Evolutionary conservation across 2,113 vertebrate species (phyloP).

Genomic region (Oenanthe melanoleuca): DNA sequence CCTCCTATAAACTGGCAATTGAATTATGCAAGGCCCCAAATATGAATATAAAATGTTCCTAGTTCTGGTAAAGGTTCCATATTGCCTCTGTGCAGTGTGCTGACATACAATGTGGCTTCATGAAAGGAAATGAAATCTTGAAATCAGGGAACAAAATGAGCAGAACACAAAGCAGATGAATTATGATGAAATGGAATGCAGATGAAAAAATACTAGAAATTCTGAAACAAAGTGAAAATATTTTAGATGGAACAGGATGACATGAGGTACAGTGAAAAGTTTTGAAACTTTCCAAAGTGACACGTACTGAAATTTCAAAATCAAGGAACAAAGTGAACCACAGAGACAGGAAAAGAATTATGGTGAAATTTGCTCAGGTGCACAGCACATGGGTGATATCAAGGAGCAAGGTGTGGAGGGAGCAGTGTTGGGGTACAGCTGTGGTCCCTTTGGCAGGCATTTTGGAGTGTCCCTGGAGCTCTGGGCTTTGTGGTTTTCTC

Average conservation of each 20-base stretch:
- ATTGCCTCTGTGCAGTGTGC: not conserved
- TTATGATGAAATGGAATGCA: not conserved
- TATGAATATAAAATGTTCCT: not conserved
- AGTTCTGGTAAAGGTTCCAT: not conserved
- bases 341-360: not conserved
- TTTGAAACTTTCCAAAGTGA: not conserved
- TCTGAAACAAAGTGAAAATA: not conserved
- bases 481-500: not conserved
- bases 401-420: not conserved
- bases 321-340: not conserved
- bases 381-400: too few species aligned
- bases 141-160: not conserved
- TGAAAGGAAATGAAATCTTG: not conserved
- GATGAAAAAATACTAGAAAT: not conserved
- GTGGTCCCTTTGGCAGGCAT: not conserved
- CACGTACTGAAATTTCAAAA: not conserved
- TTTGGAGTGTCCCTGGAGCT: not conserved
- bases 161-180: not conserved
- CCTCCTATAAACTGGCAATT: not conserved
- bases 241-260: not conserved
- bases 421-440: not conserved
- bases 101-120: not conserved
- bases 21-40: not conserved
- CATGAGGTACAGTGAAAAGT: not conserved
- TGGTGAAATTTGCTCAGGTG: not conserved